These are phyloP conservation scores for Anguilla rostrata DNA, from an alignment of 2,113 vertebrate genomes.

Conservation along the genomic window DNA sequence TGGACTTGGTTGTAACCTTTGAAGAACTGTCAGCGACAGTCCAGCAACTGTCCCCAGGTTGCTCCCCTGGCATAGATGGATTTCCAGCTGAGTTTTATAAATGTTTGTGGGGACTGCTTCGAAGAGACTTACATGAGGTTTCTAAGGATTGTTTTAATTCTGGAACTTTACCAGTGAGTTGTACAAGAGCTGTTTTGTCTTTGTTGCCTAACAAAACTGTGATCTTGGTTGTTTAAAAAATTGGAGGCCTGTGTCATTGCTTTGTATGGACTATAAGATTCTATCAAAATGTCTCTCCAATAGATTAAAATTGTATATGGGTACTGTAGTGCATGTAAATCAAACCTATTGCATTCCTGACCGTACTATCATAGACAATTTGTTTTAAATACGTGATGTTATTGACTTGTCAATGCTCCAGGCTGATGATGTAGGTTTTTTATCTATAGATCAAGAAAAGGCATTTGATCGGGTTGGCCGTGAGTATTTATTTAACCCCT, in stretches of 20 bases:
- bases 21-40: too few species aligned
- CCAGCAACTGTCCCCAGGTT: not conserved
- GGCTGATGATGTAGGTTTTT: too few species aligned
- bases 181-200: not conserved
- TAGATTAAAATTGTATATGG: not conserved
- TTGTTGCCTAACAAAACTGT: not conserved
- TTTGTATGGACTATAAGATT: not conserved
- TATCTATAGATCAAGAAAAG: too few species aligned
- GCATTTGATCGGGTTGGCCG: too few species aligned
- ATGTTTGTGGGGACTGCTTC: not conserved
- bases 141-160: not conserved
- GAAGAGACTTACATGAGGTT: not conserved
- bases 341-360: not conserved
- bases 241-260: not conserved
- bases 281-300: not conserved
- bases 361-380: too few species aligned
- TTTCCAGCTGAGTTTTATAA: slow-evolving; percentile 6
- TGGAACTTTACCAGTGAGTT: not conserved
- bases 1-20: too few species aligned
- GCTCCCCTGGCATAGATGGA: not conserved
- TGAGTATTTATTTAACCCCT: too few species aligned
- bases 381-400: too few species aligned
- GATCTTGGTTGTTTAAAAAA: not conserved
- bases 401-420: too few species aligned
- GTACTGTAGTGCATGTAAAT: not conserved